Conservation (phyloP, 2,113 vertebrate genomes). For the Hylia prasina region DNA sequence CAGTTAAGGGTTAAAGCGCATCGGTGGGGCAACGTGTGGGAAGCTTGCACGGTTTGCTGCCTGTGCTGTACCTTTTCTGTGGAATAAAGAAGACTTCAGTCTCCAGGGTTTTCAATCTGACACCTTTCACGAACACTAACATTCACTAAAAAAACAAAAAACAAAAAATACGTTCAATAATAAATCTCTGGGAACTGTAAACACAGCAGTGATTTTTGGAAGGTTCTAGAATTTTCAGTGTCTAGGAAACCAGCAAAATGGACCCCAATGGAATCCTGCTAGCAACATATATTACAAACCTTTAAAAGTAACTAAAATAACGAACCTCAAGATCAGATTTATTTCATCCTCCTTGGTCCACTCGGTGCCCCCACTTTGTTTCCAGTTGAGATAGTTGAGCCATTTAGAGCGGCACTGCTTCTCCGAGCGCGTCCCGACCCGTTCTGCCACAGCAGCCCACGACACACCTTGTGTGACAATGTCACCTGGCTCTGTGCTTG, state of each 20-base stretch:
- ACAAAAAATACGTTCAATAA: conserved; percentile 64
- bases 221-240: conserved; percentile 29
- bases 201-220: conserved; percentile 42
- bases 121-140: conserved; percentile 67
- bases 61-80: conserved; percentile 70
- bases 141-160: conserved; percentile 68
- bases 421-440: conserved; percentile 93
- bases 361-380: conserved; percentile 96
- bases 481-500: conserved; percentile 89
- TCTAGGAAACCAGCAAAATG: conserved; percentile 32
- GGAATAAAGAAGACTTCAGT: conserved; percentile 72
- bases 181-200: conserved; percentile 48
- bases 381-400: conserved; percentile 99
- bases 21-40: conserved; percentile 53
- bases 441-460: conserved; percentile 93
- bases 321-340: conserved; percentile 88
- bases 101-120: conserved; percentile 72
- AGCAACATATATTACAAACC: neutral
- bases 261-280: conserved; percentile 21
- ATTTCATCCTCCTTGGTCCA: conserved; percentile 99
- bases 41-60: conserved; percentile 55
- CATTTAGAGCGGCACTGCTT: conserved; percentile 98
- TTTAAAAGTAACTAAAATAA: neutral
- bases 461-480: conserved; percentile 96
- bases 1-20: conserved; percentile 46